phyloP scores from a whole-genome alignment of 1,140 invertebrate genomes.

The Drosophila nikananu region DNA sequence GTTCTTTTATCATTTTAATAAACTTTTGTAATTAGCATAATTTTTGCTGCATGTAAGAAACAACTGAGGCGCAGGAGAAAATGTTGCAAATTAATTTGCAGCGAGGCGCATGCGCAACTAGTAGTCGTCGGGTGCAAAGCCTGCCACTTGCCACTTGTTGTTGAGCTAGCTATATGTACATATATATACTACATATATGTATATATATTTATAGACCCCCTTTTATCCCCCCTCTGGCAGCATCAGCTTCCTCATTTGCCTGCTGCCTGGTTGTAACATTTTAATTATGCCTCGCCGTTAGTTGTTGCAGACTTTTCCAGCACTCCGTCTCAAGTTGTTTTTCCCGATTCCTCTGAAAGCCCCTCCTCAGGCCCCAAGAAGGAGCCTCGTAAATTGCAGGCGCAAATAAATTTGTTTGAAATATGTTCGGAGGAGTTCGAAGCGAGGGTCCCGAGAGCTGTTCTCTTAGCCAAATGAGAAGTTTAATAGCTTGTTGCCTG shows the following conservation, averaged over 20 bases:
- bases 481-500: constrained; percentile 56
- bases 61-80: constrained; percentile 29
- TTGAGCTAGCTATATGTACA: neutral
- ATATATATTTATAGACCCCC: neutral
- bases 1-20: constrained; percentile 16
- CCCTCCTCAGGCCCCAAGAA: neutral
- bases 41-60: constrained; percentile 50
- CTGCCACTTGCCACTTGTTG: constrained; percentile 42
- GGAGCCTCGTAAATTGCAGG: constrained; percentile 71
- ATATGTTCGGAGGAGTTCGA: constrained; percentile 58
- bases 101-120: constrained; percentile 74
- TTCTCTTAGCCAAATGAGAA: constrained; percentile 47
- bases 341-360: neutral
- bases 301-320: constrained; percentile 33
- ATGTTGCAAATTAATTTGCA: constrained; percentile 76
- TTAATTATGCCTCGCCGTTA: constrained; percentile 79
- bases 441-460: constrained; percentile 15
- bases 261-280: constrained; percentile 66
- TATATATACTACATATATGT: neutral
- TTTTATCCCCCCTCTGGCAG: constrained; percentile 17
- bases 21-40: constrained; percentile 62
- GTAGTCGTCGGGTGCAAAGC: constrained; percentile 35
- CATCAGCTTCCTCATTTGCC: constrained; percentile 77
- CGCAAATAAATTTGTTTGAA: constrained; percentile 81
- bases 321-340: constrained; percentile 23